Conservation (phyloP, 2,113 vertebrate species). For the Equus przewalskii region DNA sequence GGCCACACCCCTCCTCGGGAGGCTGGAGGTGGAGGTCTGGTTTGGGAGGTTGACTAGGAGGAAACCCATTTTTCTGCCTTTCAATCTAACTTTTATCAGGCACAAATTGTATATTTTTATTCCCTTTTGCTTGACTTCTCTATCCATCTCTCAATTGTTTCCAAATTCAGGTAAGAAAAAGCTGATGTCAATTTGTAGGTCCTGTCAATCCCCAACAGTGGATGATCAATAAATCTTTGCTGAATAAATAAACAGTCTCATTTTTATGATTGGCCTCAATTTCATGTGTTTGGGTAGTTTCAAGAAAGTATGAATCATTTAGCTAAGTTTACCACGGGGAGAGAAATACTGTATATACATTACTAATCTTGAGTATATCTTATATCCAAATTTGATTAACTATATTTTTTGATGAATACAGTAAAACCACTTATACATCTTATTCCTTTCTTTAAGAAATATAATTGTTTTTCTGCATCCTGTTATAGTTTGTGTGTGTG, state of each 20-base stretch:
- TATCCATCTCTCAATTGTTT: not conserved
- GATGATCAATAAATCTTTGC: not conserved
- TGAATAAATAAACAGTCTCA: not conserved
- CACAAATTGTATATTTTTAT: not conserved
- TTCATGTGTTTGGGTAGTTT: not conserved
- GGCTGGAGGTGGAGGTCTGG: not conserved
- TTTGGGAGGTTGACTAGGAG: rapidly evolving
- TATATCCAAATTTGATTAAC: not conserved
- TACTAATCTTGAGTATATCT: not conserved
- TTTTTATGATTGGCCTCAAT: not conserved
- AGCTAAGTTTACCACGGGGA: not conserved
- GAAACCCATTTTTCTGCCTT: not conserved
- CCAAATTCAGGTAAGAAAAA: not conserved
- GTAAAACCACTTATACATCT: not conserved
- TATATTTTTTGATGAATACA: not conserved
- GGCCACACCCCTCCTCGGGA: too few species aligned
- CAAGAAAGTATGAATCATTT: not conserved
- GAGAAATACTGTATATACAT: not conserved
- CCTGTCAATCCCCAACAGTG: not conserved
- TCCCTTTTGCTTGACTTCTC: not conserved
- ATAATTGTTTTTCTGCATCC: not conserved
- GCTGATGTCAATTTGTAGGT: not conserved
- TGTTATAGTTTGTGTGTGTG: not conserved
- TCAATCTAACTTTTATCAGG: not conserved
- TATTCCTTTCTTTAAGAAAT: not conserved